These are phyloP conservation scores for Drosophila robusta DNA, from an alignment of 2,888 invertebrate species.

Conservation along the genomic window DNA sequence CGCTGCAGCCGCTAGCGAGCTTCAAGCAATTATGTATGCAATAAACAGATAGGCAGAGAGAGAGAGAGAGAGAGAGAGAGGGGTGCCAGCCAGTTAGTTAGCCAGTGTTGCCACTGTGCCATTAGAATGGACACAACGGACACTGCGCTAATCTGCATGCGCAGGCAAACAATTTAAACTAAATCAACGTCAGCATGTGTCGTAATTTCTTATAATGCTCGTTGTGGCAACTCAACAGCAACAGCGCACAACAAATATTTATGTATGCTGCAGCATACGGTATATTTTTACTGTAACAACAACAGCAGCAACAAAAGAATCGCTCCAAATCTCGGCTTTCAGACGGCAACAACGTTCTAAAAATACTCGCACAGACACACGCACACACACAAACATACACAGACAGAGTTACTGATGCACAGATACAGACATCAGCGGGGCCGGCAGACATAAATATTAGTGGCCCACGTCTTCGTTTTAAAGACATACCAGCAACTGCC, in stretches of 20 bases:
- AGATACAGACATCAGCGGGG: slow-evolving; percentile 44
- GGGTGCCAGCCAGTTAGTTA: not conserved
- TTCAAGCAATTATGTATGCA: slow-evolving; percentile 37
- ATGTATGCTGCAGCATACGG: slow-evolving; percentile 64
- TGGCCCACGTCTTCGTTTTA: slow-evolving; percentile 49
- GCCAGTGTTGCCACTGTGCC: slow-evolving; percentile 18
- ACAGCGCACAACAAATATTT: slow-evolving; percentile 36
- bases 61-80: not conserved
- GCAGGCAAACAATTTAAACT: slow-evolving; percentile 40
- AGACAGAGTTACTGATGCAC: slow-evolving; percentile 31
- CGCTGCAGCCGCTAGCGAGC: slow-evolving; percentile 17
- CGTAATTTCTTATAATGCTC: slow-evolving; percentile 50
- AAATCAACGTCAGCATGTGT: slow-evolving; percentile 46
- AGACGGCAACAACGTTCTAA: slow-evolving; percentile 46
- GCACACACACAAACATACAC: slow-evolving; percentile 22
- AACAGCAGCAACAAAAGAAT: slow-evolving; percentile 49
- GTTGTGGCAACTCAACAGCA: slow-evolving; percentile 23
- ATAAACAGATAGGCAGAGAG: slow-evolving; percentile 7
- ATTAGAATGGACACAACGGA: slow-evolving; percentile 23
- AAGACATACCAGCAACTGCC: slow-evolving; percentile 39
- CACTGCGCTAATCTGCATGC: slow-evolving; percentile 33
- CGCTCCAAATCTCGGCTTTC: slow-evolving; percentile 51
- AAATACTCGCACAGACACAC: slow-evolving; percentile 43
- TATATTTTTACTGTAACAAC: slow-evolving; percentile 72
- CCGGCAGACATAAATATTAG: slow-evolving; percentile 48